Conservation (phyloP, 2,797 vertebrate species). For the Anabas testudineus region DNA sequence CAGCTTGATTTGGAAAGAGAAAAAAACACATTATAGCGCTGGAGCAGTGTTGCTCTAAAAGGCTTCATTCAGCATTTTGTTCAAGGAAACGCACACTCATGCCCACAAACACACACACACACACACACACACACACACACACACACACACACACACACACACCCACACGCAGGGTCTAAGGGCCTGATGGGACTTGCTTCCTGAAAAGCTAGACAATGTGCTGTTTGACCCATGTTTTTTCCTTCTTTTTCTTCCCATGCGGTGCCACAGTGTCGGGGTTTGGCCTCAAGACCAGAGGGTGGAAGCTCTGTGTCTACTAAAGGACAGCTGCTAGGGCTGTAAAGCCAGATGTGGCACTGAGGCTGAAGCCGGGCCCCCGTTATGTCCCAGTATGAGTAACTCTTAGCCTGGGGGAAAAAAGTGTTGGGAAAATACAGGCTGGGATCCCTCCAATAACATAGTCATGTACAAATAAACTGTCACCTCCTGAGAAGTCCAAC, state of each 20-base stretch:
- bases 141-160: slow-evolving; percentile 3
- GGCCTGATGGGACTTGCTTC: slow-evolving; percentile 17
- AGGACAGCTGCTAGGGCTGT: slow-evolving; percentile 4
- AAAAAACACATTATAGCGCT: slow-evolving; percentile 20
- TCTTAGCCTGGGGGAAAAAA: slow-evolving; percentile 44
- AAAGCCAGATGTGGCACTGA: slow-evolving; percentile 13
- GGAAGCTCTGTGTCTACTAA: neutral
- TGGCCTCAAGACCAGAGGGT: neutral
- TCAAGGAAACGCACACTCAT: neutral
- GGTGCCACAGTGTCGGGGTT: slow-evolving; percentile 1
- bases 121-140: slow-evolving; percentile 5
- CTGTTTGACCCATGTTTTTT: slow-evolving; percentile 30
- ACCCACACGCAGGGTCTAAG: neutral
- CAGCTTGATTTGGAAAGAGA: slow-evolving; percentile 13
- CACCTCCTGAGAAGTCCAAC: slow-evolving; percentile 24
- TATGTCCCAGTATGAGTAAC: slow-evolving; percentile 52
- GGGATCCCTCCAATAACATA: slow-evolving; percentile 56
- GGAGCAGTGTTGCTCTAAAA: slow-evolving; percentile 11
- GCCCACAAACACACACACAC: slow-evolving; percentile 1
- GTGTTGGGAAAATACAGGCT: slow-evolving; percentile 57
- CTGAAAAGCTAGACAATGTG: slow-evolving; percentile 30
- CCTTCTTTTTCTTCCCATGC: slow-evolving; percentile 13
- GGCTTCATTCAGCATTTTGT: slow-evolving; percentile 19
- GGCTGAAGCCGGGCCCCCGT: slow-evolving; percentile 37
- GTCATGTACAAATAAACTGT: slow-evolving; percentile 67